Percentiles rank a stretch among this genome's conserved stretches.
Conservation (phyloP, 2,888 invertebrate genomes). For the Morpho deidamia region DNA sequence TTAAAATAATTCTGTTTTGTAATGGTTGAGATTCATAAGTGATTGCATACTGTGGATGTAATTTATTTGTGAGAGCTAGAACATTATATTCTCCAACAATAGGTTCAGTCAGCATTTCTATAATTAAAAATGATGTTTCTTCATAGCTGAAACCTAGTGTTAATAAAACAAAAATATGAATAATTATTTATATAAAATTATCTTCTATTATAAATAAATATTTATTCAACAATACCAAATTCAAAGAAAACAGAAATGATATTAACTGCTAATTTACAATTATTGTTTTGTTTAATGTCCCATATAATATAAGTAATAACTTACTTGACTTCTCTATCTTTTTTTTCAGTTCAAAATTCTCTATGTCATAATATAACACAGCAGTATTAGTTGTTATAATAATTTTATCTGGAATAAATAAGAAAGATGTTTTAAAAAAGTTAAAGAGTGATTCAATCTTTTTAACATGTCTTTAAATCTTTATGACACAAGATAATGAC, state of each 20-base stretch:
- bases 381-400: slow-evolving; percentile 29
- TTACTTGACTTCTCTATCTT: slow-evolving; percentile 23
- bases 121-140: slow-evolving; percentile 30
- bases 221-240: no score
- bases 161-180: no score
- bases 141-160: slow-evolving; percentile 13
- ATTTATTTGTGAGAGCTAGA: slow-evolving; percentile 12
- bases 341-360: slow-evolving; percentile 17
- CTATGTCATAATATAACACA: slow-evolving; percentile 33
- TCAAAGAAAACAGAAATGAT: no score
- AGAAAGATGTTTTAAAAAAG: background rate
- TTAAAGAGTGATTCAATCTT: no score
- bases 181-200: no score
- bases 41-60: background rate
- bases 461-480: no score
- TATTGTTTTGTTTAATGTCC: no score
- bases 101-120: slow-evolving; percentile 11
- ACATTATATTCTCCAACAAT: background rate
- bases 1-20: no score
- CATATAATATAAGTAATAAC: slow-evolving; percentile 16
- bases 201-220: no score
- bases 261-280: no score
- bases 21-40: no score
- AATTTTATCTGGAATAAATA: slow-evolving; percentile 21
- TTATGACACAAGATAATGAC: no score